Base-by-base conservation (phyloP, 2,888 invertebrate genomes). In the Diplolepis rosae region DNA sequence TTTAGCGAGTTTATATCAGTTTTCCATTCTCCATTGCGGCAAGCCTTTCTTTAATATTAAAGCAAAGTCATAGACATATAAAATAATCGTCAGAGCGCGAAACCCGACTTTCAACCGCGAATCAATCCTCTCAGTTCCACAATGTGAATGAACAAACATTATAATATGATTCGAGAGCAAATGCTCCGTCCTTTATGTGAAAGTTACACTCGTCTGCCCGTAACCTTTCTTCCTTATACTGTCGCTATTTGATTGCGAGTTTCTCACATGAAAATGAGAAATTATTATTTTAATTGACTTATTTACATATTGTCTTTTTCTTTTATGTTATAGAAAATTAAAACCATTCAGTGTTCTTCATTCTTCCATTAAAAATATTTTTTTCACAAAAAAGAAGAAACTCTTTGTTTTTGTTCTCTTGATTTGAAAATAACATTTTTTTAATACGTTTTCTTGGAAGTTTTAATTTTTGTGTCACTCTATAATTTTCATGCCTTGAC, bases 161-260 rank as follows among this genome's bases (percentile, higher is more conserved):
- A 39, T 67, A 35, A 66, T 69, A 70, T 65, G 71, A 28, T 72
- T 68, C 70, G 65, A 75, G 72, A 67, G 70, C 70, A 68, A 66
- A 72, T 68, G 67, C 72, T 69, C 69, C 68, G 77, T 70, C 69
- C 79, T 74, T 77, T 76, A 78, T 76, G 85, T 83, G 86, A 86
- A 86, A 86, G 86, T 85, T 81, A 77, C 72, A 71, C 71, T 74
- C 74, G 72, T 72, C 74, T 73, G 80, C 65, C 80, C 80, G 81
- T 80, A 82, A 83, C 80, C 82, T 81, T 82, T 80, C 81, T 71
- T 76, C 75, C 71, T 70, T 72, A 69, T 72, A 28, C 71, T 77
- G 75, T 75, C 78, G 74, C 76, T 79, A n/a, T n/a, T n/a, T n/a
- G 78, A 76, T 76, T 77, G 70, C 74, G 73, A 75, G 74, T 76